These are phyloP conservation scores for Neotoxoptera formosana DNA, from an alignment of 1,140 invertebrate species.

Conservation along the genomic window DNA sequence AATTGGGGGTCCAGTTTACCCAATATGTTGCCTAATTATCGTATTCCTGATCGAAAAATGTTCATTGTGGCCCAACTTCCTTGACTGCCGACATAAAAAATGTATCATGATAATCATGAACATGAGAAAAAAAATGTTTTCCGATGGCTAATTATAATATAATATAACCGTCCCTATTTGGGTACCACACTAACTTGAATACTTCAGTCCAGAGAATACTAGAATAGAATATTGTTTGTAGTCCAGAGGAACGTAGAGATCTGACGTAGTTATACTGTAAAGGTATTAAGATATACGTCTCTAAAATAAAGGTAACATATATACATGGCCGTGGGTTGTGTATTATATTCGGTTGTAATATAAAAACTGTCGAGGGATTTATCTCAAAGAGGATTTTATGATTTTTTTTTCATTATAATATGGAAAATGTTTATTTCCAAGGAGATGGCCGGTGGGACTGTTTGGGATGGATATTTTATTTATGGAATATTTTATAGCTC, in stretches of 20 bases:
- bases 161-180: not conserved
- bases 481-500: not conserved
- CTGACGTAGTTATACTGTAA: no score
- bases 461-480: not conserved
- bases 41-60: not conserved
- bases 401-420: not conserved
- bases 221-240: not conserved
- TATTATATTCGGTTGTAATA: not conserved
- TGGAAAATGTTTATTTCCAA: not conserved
- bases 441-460: not conserved
- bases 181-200: not conserved
- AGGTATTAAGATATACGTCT: not conserved
- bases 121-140: not conserved
- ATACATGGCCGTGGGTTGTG: not conserved
- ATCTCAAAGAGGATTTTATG: not conserved
- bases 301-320: not conserved
- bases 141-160: not conserved
- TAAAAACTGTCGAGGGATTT: not conserved
- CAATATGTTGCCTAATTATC: not conserved
- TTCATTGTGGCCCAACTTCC: not conserved
- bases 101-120: not conserved
- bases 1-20: no score
- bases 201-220: not conserved
- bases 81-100: not conserved
- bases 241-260: not conserved